phyloP scores from a whole-genome alignment of 1,140 invertebrate genomes.

The Andrena cerasifolii region DNA sequence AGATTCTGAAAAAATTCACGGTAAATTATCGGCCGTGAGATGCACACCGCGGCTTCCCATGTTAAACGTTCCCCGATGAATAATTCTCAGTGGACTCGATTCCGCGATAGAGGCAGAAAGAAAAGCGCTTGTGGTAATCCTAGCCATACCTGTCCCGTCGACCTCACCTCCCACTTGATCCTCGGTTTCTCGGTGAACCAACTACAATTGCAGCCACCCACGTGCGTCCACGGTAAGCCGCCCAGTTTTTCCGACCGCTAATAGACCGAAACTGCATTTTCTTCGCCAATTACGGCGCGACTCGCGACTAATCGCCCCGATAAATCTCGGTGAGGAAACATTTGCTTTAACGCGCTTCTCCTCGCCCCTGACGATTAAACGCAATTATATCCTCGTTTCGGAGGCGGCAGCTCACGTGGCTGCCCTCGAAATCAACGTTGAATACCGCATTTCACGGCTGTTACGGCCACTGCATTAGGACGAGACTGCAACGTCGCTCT shows the following conservation, averaged over 20 bases:
- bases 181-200: too few relatives aligned
- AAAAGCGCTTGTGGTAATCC: neutral
- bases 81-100: neutral
- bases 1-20: neutral
- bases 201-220: conserved; percentile 35
- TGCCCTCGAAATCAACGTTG: conserved; percentile 9
- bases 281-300: conserved; percentile 38
- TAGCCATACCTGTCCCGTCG: neutral
- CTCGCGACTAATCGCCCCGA: conserved; percentile 28
- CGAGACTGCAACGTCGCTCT: neutral
- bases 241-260: conserved; percentile 19
- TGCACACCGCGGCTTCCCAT: too few relatives aligned
- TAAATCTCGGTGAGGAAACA: conserved; percentile 31
- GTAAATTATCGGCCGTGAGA: too few relatives aligned
- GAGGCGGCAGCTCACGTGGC: too few relatives aligned
- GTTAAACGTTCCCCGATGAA: neutral
- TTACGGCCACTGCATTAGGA: neutral
- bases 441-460: neutral
- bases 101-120: neutral
- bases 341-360: conserved; percentile 13
- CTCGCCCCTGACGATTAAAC: neutral
- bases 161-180: conserved; percentile 1
- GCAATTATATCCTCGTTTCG: neutral
- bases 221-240: neutral
- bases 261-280: conserved; percentile 16